Evolutionary conservation across 2,797 vertebrate species (phyloP).

Genomic region (Amphiprion clarkii): DNA sequence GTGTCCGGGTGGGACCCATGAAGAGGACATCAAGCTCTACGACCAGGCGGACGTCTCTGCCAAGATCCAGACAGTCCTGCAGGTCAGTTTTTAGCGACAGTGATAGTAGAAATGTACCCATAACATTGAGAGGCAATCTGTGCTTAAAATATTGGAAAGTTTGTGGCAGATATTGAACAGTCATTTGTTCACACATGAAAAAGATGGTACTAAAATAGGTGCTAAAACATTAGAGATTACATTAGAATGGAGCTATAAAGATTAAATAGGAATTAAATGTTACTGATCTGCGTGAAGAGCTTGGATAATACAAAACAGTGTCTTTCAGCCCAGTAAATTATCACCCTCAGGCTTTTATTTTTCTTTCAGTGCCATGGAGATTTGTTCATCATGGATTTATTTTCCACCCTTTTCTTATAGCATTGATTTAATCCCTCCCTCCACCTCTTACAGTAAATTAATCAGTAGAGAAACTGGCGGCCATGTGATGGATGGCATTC

Average conservation of each 20-base stretch:
- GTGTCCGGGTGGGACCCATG: slow-evolving; percentile 83
- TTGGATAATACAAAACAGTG: background rate
- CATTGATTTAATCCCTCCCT: slow-evolving; percentile 32
- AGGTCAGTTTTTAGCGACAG: slow-evolving; percentile 84
- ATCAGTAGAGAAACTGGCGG: slow-evolving; percentile 46
- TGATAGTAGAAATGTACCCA: background rate
- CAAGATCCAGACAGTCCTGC: slow-evolving; percentile 97
- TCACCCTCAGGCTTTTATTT: slow-evolving; percentile 39
- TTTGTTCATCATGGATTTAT: slow-evolving; percentile 51
- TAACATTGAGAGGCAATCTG: background rate
- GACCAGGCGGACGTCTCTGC: slow-evolving; percentile 98
- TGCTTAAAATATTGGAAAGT: background rate
- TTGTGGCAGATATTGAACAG: background rate
- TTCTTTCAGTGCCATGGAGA: slow-evolving; percentile 28
- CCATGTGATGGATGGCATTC: slow-evolving; percentile 50
- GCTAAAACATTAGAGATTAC: background rate
- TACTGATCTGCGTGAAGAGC: background rate
- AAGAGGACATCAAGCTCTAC: slow-evolving; percentile 94
- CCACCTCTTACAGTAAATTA: slow-evolving; percentile 49
- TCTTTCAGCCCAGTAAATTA: background rate
- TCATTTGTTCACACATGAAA: background rate
- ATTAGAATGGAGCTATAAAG: background rate
- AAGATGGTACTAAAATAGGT: background rate
- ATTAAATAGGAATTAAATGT: slow-evolving; percentile 2
- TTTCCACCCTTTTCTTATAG: slow-evolving; percentile 32